Conservation (phyloP, 2,797 vertebrate species). For the Eulemur mongoz region DNA sequence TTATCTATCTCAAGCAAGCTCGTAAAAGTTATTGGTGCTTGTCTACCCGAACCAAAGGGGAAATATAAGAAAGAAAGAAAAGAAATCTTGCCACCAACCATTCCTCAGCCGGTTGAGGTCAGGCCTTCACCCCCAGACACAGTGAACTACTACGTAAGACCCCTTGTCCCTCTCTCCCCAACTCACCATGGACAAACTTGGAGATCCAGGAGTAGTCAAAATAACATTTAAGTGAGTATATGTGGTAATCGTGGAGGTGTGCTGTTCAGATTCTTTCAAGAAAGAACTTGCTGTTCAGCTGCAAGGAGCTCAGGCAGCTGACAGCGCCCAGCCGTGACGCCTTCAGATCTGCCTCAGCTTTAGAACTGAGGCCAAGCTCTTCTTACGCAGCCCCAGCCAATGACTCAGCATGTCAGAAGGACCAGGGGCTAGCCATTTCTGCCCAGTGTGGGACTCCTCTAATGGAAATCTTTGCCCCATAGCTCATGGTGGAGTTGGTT, state of each 20-base stretch:
- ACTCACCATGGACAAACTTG: not conserved
- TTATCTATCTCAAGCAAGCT: slow-evolving; percentile 42
- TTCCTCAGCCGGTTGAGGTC: not conserved
- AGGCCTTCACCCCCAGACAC: not conserved
- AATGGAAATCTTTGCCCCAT: not conserved
- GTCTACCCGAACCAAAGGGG: not conserved
- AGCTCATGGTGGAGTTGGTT: not conserved
- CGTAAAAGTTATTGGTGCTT: slow-evolving; percentile 31
- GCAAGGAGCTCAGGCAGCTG: not conserved
- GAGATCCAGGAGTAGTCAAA: not conserved
- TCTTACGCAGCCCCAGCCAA: not conserved
- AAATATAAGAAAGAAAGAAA: not conserved
- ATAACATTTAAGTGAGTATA: not conserved
- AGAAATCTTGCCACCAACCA: slow-evolving; percentile 13
- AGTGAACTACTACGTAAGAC: not conserved
- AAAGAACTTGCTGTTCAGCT: not conserved
- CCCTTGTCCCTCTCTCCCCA: not conserved
- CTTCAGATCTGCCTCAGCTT: not conserved
- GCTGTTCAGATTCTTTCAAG: slow-evolving; percentile 1
- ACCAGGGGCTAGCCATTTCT: slow-evolving; percentile 19
- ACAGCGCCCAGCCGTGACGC: not conserved
- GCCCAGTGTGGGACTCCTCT: not conserved
- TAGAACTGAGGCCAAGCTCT: not conserved
- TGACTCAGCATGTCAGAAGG: not conserved
- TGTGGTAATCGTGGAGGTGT: not conserved